Base-by-base conservation (phyloP, 2,113 vertebrate genomes). In the Aythya baeri region DNA sequence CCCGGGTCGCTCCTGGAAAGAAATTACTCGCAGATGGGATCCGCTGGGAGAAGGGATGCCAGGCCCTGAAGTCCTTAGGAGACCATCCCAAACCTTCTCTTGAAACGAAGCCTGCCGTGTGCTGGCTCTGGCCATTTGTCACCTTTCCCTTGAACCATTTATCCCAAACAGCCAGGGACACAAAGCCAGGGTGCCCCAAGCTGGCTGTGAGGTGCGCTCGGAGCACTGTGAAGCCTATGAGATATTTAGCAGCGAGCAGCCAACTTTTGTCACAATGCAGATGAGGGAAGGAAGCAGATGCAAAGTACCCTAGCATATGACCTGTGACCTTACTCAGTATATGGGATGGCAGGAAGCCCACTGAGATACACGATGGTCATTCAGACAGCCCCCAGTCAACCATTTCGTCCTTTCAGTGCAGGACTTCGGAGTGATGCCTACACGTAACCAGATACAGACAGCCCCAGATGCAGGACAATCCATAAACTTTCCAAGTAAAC, bases 391-490 rank as follows among this genome's bases (percentile, higher is more conserved):
- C 34, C 27, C 17, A 83, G 57, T 29, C 73, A 92, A 77, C 14
- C 65, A n/a, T 7, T 41, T 77, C 18, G 76, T n/a, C 46, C 55
- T 71, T 94, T 67, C 43, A 44, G 3, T 32, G 46, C 2, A 11
- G 20, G 29, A 70, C 44, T 22, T 50, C 41, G 17, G 83, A 87
- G 29, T 0, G 1, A 62, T 4, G 38, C 12, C 13, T 22, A 13
- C 0, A 41, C 36, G 25, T 0, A 78, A n/a, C 44, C 29, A 84
- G 27, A 32, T 2, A 22, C 2, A n/a, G n/a, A n/a, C n/a, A n/a
- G n/a, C n/a, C n/a, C n/a, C n/a, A n/a, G 29, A 49, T 20, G 68
- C 27, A 88, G 36, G 58, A 80, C 32, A 71, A 79, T 16, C 46
- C 46, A 65, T 4, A 7, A 65, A 57, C 8, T 29, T 79, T 9